Percentiles rank a stretch among this genome's conserved stretches.
Evolutionary conservation across 2,113 vertebrate species (phyloP).

Genomic region (Ceyx melanurus): DNA sequence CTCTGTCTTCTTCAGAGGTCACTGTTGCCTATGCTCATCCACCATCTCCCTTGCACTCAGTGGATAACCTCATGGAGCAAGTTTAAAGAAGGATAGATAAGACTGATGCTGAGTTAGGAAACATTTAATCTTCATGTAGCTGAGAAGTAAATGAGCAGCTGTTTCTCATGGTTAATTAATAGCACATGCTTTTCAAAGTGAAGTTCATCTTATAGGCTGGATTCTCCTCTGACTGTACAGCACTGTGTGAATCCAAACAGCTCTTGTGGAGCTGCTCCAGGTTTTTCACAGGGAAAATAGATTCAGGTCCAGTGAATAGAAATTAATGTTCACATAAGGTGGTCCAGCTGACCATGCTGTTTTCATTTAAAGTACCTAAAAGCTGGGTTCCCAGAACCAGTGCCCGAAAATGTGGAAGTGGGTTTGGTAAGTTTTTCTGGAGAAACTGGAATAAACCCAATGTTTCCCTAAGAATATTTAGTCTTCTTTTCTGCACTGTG

Average conservation of each 20-base stretch:
- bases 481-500: conserved; percentile 62
- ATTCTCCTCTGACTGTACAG: not conserved
- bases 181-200: not conserved
- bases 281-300: conserved; percentile 19
- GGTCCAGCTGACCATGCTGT: conserved; percentile 57
- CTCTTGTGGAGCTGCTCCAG: not conserved
- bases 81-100: not conserved
- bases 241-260: not conserved
- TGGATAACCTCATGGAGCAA: not conserved
- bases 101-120: not conserved
- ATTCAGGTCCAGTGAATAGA: conserved; percentile 1
- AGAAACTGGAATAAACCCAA: conserved; percentile 39
- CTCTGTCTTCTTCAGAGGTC: not conserved
- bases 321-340: conserved; percentile 43
- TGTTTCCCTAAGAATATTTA: conserved; percentile 52
- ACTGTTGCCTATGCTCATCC: not conserved
- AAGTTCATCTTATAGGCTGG: not conserved
- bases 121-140: conserved; percentile 3
- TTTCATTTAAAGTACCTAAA: conserved; percentile 54
- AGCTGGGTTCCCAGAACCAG: conserved; percentile 60
- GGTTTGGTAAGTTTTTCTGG: conserved; percentile 53
- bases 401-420: conserved; percentile 57
- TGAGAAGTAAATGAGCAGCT: conserved; percentile 20
- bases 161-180: conserved; percentile 36
- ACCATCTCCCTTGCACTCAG: not conserved